phyloP scores from a whole-genome alignment of 2,888 invertebrate genomes.

The Eucriotettix oculatus region DNA sequence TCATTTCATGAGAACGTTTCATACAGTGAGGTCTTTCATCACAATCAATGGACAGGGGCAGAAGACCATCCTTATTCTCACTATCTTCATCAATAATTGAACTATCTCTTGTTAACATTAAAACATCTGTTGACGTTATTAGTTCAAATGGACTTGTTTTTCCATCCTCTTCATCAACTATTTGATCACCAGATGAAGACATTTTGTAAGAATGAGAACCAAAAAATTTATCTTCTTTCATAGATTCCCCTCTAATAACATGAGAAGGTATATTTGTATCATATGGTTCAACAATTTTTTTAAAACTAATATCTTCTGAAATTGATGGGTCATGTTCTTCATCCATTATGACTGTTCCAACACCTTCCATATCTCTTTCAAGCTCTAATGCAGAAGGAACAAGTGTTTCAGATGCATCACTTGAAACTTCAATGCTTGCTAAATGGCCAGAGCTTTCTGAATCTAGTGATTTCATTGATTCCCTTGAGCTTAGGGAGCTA shows the following conservation, averaged over 20 bases:
- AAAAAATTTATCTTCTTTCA: conserved; percentile 7
- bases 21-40: conserved; percentile 41
- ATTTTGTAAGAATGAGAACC: conserved; percentile 6
- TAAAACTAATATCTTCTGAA: conserved; percentile 12
- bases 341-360: conserved; percentile 15
- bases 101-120: conserved; percentile 21
- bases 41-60: conserved; percentile 14
- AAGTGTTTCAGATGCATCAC: conserved; percentile 80
- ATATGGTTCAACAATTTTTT: conserved; percentile 17
- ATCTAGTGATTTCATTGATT: conserved; percentile 78
- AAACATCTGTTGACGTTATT: conserved; percentile 12
- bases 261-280: conserved; percentile 19
- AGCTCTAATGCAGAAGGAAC: conserved; percentile 77
- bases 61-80: conserved; percentile 28
- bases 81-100: conserved; percentile 21
- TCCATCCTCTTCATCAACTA: conserved; percentile 27
- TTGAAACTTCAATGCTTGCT: conserved; percentile 69
- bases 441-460: conserved; percentile 80
- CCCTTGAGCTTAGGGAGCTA: conserved; percentile 73
- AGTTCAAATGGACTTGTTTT: conserved; percentile 12
- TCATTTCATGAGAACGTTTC: conserved; percentile 85
- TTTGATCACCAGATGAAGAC: conserved; percentile 15
- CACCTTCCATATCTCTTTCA: conserved; percentile 51
- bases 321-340: conserved; percentile 20
- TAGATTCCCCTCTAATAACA: conserved; percentile 16